These are phyloP conservation scores for Lepidurus couesii DNA, from an alignment of 1,140 invertebrate genomes.

Conservation along the genomic window DNA sequence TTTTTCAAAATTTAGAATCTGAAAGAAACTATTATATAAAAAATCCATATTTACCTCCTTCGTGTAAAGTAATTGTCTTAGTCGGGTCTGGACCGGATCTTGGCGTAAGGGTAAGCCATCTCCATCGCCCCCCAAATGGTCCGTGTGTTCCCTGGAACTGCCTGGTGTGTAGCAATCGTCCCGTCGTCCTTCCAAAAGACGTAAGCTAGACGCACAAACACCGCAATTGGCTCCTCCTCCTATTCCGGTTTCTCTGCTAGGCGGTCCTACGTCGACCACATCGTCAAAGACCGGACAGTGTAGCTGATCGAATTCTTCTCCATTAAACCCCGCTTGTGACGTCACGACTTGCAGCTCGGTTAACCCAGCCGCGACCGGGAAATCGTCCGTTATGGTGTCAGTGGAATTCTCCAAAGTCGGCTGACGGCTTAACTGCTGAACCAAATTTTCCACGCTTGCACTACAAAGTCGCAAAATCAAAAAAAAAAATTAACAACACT, in stretches of 20 bases:
- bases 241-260: neutral
- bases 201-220: neutral
- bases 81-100: neutral
- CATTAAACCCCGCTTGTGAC: neutral
- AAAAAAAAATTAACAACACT: neutral
- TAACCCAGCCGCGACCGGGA: neutral
- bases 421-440: neutral
- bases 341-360: neutral
- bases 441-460: conserved; percentile 8
- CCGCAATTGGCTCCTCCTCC: neutral
- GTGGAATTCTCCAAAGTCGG: neutral
- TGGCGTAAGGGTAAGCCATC: neutral
- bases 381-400: conserved; percentile 6
- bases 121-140: neutral
- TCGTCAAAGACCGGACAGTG: neutral
- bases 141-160: neutral
- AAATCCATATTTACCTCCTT: neutral
- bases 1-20: neutral
- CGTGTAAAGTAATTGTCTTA: neutral
- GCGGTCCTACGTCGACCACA: neutral
- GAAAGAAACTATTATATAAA: neutral
- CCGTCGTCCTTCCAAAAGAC: neutral
- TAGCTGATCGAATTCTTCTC: neutral
- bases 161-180: conserved; percentile 10
- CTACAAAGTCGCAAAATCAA: neutral